Conservation (phyloP, 1,140 invertebrate species). For the Brachystomella parvula region DNA sequence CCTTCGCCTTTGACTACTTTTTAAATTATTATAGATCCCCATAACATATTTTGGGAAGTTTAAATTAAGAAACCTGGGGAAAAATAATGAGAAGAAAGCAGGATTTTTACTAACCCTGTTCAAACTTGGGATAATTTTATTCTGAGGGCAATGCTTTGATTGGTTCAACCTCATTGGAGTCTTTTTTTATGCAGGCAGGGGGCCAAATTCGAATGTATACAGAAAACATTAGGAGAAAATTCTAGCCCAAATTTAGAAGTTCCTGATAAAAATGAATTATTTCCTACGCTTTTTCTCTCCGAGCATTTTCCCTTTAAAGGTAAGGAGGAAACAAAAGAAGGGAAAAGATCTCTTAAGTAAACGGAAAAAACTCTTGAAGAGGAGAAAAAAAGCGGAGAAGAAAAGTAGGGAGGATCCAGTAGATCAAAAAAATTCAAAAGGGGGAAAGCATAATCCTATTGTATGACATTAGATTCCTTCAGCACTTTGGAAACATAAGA, state of each 20-base stretch:
- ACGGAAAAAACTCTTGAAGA: constrained; percentile 3
- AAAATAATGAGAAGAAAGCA: too few relatives aligned
- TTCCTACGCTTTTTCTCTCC: constrained; percentile 11
- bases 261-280: constrained; percentile 28
- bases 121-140: too few relatives aligned
- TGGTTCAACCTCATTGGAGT: background rate
- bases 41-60: too few relatives aligned
- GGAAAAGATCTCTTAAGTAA: background rate
- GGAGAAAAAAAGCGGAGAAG: constrained; percentile 13
- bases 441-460: constrained; percentile 11
- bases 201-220: constrained; percentile 13
- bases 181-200: constrained; percentile 11
- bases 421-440: background rate
- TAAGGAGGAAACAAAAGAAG: constrained; percentile 5
- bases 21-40: too few relatives aligned
- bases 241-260: background rate
- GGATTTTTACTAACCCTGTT: too few relatives aligned
- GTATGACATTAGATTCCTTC: too few relatives aligned
- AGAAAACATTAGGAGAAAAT: constrained; percentile 8
- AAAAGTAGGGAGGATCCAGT: constrained; percentile 3
- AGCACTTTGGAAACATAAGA: too few relatives aligned
- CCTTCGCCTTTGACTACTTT: too few relatives aligned
- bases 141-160: too few relatives aligned
- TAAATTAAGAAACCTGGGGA: too few relatives aligned
- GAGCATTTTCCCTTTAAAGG: too few relatives aligned